A percentile compares a stretch with the other conserved stretches of the same genome.
These are phyloP conservation scores for Edolisoma coerulescens DNA, from an alignment of 2,113 vertebrate species.

Conservation along the genomic window DNA sequence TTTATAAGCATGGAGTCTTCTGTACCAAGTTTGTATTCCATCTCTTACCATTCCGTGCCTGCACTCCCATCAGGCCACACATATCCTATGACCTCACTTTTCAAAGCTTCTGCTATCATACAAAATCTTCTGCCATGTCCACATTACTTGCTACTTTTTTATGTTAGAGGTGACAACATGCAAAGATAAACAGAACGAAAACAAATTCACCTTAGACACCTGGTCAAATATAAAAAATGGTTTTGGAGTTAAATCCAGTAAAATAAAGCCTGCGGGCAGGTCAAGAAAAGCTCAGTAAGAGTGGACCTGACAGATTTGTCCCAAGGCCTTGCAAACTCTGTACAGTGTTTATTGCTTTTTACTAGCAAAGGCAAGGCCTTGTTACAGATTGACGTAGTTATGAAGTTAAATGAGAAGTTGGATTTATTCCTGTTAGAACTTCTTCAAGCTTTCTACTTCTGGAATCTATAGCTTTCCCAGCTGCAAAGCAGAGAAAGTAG, in stretches of 20 bases:
- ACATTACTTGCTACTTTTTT: not conserved
- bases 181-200: not conserved
- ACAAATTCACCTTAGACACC: not conserved
- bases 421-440: not conserved
- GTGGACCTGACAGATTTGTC: not conserved
- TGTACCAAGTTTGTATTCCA: not conserved
- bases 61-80: not conserved
- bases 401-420: not conserved
- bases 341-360: not conserved
- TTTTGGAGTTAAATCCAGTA: not conserved
- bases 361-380: not conserved
- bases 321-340: not conserved
- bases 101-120: not conserved
- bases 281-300: not conserved
- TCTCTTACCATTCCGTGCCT: not conserved
- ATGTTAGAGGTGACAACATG: not conserved
- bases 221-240: not conserved
- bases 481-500: not conserved
- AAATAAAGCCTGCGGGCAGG: not conserved
- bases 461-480: not conserved
- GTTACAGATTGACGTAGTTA: accelerated
- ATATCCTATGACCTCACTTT: not conserved
- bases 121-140: not conserved
- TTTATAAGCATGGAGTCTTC: not conserved
- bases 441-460: not conserved